Evolutionary conservation across 2,888 invertebrate genomes (phyloP).

Genomic region (Nasonovia ribisnigri): DNA sequence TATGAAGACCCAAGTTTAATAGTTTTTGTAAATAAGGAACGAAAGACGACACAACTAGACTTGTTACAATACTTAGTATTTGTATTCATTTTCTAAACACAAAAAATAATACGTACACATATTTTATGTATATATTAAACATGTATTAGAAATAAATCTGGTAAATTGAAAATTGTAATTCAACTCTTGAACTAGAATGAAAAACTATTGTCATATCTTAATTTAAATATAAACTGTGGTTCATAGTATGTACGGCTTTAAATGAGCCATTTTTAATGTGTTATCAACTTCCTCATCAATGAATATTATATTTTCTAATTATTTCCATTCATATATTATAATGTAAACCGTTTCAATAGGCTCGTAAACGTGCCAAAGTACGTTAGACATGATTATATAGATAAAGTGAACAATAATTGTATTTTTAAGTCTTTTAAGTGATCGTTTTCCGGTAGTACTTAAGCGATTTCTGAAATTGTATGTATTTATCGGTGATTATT

Average conservation of each 20-base stretch:
- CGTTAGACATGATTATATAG: not conserved
- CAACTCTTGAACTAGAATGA: not conserved
- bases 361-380: not conserved
- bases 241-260: not conserved
- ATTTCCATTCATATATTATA: not conserved
- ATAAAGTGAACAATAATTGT: not conserved
- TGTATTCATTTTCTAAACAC: no score
- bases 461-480: not conserved
- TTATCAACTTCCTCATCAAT: not conserved
- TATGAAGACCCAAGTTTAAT: not conserved
- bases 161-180: not conserved
- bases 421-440: not conserved
- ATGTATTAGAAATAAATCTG: not conserved
- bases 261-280: not conserved
- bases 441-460: not conserved
- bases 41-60: no score
- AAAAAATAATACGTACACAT: no score
- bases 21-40: not conserved
- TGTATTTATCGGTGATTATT: not conserved
- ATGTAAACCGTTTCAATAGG: not conserved
- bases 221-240: not conserved
- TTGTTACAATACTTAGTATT: no score
- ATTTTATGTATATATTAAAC: not conserved
- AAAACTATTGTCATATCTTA: not conserved
- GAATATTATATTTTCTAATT: not conserved